A percentile compares a stretch with the other conserved stretches of the same genome.
Conservation (phyloP, 2,113 vertebrate genomes). For the Ammodytes marinus region DNA sequence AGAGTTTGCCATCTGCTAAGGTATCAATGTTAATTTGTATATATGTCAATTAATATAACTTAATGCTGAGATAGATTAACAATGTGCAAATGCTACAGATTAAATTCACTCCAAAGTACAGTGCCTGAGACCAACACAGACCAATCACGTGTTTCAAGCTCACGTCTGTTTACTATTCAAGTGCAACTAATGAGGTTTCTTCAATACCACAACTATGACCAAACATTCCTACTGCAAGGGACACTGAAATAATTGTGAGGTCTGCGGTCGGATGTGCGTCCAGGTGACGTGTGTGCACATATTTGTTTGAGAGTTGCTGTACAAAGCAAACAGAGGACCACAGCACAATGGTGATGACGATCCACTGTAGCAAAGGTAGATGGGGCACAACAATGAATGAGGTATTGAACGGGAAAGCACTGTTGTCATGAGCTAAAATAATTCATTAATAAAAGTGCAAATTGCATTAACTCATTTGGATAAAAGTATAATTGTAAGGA, state of each 20-base stretch:
- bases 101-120: too few relatives aligned
- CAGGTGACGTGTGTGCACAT: not conserved
- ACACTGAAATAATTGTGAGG: slow-evolving; percentile 10
- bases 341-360: slow-evolving; percentile 28
- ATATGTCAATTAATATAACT: not conserved
- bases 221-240: not conserved
- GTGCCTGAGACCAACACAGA: too few relatives aligned
- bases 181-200: not conserved
- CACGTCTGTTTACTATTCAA: not conserved
- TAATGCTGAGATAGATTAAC: not conserved
- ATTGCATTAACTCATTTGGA: not conserved
- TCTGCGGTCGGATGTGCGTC: slow-evolving; percentile 9
- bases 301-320: slow-evolving; percentile 1
- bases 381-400: not conserved
- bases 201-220: not conserved
- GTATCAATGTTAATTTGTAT: not conserved
- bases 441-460: not conserved
- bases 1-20: too few relatives aligned
- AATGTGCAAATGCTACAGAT: not conserved
- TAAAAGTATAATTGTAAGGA: not conserved
- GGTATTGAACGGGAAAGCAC: not conserved
- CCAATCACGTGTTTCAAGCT: not conserved
- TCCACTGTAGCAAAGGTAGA: not conserved
- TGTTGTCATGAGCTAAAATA: not conserved
- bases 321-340: slow-evolving; percentile 3